Base-by-base conservation (phyloP, 1,140 invertebrate species). In the Apocrypta bakeri region DNA sequence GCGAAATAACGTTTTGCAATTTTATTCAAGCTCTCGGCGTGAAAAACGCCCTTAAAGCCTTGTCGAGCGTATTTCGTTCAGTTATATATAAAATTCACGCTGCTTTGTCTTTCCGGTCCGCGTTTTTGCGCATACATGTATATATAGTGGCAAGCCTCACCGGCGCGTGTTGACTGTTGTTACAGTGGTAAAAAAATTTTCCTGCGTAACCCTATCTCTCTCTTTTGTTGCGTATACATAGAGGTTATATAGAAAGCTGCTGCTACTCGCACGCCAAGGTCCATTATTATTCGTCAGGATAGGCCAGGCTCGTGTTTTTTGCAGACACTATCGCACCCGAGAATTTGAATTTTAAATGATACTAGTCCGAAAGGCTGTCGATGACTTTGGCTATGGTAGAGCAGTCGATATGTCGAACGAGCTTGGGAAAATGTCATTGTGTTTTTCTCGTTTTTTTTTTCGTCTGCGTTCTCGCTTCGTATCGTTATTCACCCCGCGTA, bases 1-100 rank as follows among this genome's bases (percentile, higher is more conserved):
- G 31, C n/a, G 31, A 37, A 12, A 25, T 6, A 25, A 68, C 31
- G 31, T 79, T 83, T 83, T 73, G 74, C 24, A 79, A 83, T 74
- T 83, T 83, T 83, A 83, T 83, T 79, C 82, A 74, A 73, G 82
- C 82, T 79, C 79, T 79, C 68, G 82, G 68, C 69, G 76, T 83
- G 69, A 78, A 79, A 83, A 79, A 79, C 71, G 75, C 69, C 76
- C 69, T 83, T 83, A 74, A 83, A 79, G 76, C 61, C n/a, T 79
- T 79, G 64, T 83, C 75, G 63, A 83, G 76, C 37, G 82, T 74
- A 83, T 83, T 83, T 83, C 76, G 76, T 66, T 72, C 66, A 33
- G 31, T 63, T 77, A 74, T n/a, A 82, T 82, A 82, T n/a, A 82
- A 82, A 82, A 82, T 78, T 82, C 74, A 82, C 74, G 37, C 61